Conservation (phyloP, 2,888 invertebrate species). For the Lutraria lutraria region DNA sequence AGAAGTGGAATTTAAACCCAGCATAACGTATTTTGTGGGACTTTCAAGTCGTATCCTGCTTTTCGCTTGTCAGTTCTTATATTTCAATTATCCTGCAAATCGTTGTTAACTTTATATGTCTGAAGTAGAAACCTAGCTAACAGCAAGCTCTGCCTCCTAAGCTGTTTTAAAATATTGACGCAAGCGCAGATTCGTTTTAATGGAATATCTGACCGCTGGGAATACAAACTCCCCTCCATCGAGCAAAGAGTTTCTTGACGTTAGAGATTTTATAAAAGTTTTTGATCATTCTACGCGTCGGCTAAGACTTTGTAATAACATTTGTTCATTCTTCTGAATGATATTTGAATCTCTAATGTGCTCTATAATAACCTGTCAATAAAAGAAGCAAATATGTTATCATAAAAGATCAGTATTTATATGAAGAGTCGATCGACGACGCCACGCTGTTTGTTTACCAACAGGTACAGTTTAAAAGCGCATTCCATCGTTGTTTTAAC, state of each 20-base stretch:
- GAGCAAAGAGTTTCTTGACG: background rate
- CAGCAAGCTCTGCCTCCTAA: constrained; percentile 2
- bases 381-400: constrained; percentile 3
- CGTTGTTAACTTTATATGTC: constrained; percentile 29
- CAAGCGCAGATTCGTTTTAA: constrained; percentile 27
- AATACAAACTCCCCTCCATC: background rate
- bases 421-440: constrained; percentile 7
- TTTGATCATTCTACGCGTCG: background rate
- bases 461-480: background rate
- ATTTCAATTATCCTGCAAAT: background rate
- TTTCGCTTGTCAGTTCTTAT: constrained; percentile 33
- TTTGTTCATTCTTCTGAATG: background rate
- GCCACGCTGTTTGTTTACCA: background rate
- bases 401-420: background rate
- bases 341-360: background rate
- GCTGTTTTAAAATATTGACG: constrained; percentile 38
- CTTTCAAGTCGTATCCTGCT: background rate
- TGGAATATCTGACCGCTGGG: constrained; percentile 24
- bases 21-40: background rate
- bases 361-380: constrained; percentile 7
- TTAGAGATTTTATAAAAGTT: background rate
- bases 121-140: background rate
- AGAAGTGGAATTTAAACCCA: background rate
- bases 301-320: constrained; percentile 21
- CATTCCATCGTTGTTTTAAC: background rate